These are phyloP conservation scores for Laticauda colubrina DNA, from an alignment of 2,113 vertebrate species.

Conservation along the genomic window DNA sequence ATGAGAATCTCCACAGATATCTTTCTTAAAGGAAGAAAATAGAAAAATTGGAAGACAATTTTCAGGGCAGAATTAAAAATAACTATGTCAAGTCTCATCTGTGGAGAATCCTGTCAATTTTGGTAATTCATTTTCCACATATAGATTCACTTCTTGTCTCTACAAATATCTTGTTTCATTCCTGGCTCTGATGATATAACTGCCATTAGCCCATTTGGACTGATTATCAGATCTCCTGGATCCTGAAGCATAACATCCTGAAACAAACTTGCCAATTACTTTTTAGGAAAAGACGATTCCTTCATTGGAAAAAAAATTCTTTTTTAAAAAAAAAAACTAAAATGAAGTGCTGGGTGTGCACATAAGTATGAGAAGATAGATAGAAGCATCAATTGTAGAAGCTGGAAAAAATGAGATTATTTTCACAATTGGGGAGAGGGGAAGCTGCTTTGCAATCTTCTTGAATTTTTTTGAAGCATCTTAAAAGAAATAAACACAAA, in stretches of 20 bases:
- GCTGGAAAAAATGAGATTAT: not conserved
- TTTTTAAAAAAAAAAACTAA: not conserved
- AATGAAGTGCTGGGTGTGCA: not conserved
- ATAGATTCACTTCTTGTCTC: not conserved
- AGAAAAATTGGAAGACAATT: not conserved
- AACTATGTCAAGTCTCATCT: not conserved
- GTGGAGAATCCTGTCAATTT: not conserved
- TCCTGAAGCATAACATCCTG: not conserved
- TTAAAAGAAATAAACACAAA: not conserved
- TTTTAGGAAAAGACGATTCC: too few relatives aligned
- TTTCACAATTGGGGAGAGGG: not conserved
- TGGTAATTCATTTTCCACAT: not conserved
- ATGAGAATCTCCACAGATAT: not conserved
- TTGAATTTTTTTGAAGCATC: not conserved
- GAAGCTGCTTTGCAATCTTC: not conserved
- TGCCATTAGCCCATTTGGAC: not conserved
- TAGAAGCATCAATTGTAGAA: not conserved
- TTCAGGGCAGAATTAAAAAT: not conserved
- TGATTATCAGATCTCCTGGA: not conserved
- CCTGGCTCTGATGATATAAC: not conserved
- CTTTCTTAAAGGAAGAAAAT: not conserved
- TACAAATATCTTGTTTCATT: not conserved
- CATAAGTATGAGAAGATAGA: not conserved
- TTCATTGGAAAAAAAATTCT: not conserved
- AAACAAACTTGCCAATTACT: not conserved